Conservation (phyloP, 2,113 vertebrate species). For the Malurus melanocephalus region DNA sequence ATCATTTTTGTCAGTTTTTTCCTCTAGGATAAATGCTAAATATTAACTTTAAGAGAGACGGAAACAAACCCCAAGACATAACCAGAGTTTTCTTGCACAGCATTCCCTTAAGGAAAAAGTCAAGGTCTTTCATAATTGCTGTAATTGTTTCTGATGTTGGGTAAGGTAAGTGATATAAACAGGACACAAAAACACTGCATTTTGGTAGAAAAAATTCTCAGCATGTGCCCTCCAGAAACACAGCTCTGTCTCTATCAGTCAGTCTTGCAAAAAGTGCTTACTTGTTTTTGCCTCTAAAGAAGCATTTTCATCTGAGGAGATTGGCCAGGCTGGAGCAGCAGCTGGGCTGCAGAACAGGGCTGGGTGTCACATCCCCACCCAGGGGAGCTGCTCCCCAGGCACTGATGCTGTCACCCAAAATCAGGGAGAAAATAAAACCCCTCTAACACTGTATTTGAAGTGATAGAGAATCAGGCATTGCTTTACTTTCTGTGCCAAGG, state of each 20-base stretch:
- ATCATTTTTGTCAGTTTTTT: neutral
- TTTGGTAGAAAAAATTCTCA: slow-evolving; percentile 2
- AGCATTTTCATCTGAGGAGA: neutral
- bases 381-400: neutral
- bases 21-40: slow-evolving; percentile 22
- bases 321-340: neutral
- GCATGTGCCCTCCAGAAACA: neutral
- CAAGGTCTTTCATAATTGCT: slow-evolving; percentile 44
- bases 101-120: slow-evolving; percentile 7
- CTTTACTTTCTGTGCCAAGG: too few relatives aligned
- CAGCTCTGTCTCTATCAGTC: neutral
- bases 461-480: too few relatives aligned
- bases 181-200: neutral
- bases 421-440: too few relatives aligned
- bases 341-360: neutral
- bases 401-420: neutral
- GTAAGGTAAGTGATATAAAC: slow-evolving; percentile 25
- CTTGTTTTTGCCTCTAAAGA: neutral
- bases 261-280: neutral
- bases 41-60: slow-evolving; percentile 15
- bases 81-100: neutral
- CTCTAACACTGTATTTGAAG: too few relatives aligned
- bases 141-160: slow-evolving; percentile 55
- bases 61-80: neutral
- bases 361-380: neutral